phyloP scores from a whole-genome alignment of 2,113 vertebrate genomes.

The Anguilla japonica region DNA sequence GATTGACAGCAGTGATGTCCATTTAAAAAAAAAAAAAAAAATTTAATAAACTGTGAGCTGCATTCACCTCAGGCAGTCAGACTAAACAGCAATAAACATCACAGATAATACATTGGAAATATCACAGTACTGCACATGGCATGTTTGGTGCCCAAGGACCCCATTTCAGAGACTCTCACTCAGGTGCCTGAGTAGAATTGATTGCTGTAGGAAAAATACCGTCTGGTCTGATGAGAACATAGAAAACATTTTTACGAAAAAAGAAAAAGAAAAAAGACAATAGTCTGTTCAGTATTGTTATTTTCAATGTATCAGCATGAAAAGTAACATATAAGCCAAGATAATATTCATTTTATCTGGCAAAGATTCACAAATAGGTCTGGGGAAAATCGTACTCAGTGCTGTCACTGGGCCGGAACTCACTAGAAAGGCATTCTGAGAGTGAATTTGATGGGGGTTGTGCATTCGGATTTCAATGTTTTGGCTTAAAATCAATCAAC shows the following conservation, averaged over 20 bases:
- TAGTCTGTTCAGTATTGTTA: neutral
- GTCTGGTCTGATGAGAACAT: neutral
- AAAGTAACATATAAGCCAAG: neutral
- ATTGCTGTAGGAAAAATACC: neutral
- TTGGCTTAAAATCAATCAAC: too few species aligned
- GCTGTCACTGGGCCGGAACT: neutral
- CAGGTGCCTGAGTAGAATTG: neutral
- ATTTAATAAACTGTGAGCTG: neutral
- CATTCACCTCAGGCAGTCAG: neutral
- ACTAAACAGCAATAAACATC: neutral
- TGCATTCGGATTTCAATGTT: too few species aligned
- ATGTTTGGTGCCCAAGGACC: neutral
- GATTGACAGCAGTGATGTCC: neutral
- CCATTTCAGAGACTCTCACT: neutral
- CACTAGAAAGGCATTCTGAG: too few species aligned
- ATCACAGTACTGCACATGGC: neutral
- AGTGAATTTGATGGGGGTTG: too few species aligned
- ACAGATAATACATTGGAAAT: neutral
- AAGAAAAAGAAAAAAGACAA: neutral
- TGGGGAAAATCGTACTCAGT: neutral
- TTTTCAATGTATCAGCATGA: neutral
- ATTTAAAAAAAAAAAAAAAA: neutral
- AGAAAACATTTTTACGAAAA: neutral
- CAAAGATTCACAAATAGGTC: neutral
- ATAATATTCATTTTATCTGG: neutral